Conservation (phyloP, 2,113 vertebrate species). For the Coptodon rendalli region DNA sequence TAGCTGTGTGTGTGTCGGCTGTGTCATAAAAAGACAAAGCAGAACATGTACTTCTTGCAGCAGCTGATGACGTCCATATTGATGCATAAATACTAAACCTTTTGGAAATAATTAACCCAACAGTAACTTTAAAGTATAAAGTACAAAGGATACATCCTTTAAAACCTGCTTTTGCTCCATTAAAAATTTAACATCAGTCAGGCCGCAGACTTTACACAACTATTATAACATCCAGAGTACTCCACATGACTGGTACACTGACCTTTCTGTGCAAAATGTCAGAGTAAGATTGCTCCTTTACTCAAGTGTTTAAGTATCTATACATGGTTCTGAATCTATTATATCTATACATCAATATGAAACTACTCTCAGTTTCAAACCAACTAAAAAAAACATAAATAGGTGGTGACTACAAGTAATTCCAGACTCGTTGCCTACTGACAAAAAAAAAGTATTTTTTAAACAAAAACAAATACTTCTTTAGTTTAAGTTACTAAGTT, state of each 20-base stretch:
- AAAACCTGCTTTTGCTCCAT: background rate
- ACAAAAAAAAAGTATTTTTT: background rate
- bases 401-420: background rate
- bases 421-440: background rate
- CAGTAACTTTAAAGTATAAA: background rate
- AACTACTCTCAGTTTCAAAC: background rate
- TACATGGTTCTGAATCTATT: background rate
- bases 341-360: background rate
- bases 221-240: fast-evolving
- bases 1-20: background rate
- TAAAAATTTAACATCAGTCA: background rate
- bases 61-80: background rate
- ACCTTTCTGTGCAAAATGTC: background rate
- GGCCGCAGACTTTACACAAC: background rate
- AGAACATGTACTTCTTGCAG: background rate
- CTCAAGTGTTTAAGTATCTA: background rate
- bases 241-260: background rate
- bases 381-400: background rate
- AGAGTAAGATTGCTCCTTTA: background rate
- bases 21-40: background rate
- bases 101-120: background rate
- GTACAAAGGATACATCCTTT: background rate
- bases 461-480: background rate
- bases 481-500: fast-evolving
- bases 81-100: background rate